A percentile compares a stretch with the other conserved stretches of the same genome.
Conservation (phyloP, 2,113 vertebrate species). For the Barbus barbus region DNA sequence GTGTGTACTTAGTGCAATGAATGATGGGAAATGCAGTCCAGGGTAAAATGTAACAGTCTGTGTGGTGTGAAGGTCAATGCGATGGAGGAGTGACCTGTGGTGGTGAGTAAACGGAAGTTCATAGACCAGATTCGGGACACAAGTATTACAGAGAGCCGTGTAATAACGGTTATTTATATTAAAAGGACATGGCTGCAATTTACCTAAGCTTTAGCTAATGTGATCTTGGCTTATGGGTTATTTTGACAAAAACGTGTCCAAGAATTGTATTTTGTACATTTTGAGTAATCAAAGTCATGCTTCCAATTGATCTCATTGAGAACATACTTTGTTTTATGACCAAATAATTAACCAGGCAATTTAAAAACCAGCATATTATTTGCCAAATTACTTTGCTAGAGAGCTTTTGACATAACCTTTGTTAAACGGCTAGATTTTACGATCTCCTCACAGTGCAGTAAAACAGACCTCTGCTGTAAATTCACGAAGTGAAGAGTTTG, state of each 20-base stretch:
- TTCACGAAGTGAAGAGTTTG: background rate
- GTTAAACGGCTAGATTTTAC: background rate
- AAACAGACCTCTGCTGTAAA: constrained; percentile 20
- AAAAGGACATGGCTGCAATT: background rate
- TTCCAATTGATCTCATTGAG: background rate
- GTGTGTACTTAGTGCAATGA: too few relatives aligned
- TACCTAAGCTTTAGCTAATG: background rate
- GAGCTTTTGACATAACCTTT: background rate
- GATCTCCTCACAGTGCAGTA: background rate
- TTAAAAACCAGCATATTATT: background rate
- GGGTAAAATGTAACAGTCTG: too few relatives aligned
- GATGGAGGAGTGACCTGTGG: too few relatives aligned
- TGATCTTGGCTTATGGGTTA: background rate
- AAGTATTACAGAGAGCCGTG: background rate
- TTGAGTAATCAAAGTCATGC: background rate
- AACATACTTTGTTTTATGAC: background rate
- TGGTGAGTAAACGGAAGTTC: too few relatives aligned
- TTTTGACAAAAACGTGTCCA: constrained; percentile 5
- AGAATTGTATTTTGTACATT: background rate
- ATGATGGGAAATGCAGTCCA: too few relatives aligned
- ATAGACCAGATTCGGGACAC: too few relatives aligned
- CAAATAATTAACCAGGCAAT: background rate
- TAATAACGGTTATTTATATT: background rate
- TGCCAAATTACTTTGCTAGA: background rate
- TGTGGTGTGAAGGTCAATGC: too few relatives aligned